Conservation (phyloP, 1,140 invertebrate genomes). For the Diabrotica undecimpunctata region DNA sequence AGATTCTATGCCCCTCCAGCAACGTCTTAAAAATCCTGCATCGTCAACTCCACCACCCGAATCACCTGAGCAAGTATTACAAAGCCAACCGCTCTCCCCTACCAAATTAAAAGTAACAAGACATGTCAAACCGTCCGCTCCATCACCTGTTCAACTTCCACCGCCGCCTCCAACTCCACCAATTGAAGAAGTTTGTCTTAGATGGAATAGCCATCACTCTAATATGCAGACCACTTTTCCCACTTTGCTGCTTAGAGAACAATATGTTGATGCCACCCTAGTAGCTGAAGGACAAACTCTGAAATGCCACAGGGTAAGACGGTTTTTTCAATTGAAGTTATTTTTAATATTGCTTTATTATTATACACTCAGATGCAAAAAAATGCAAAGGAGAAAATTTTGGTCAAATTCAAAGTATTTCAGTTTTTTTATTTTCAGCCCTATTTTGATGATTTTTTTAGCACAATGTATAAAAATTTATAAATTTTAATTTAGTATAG, state of each 20-base stretch:
- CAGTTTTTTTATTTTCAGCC: no score
- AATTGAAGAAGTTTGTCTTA: constrained; percentile 56
- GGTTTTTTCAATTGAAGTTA: no score
- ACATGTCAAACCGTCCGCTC: constrained; percentile 29
- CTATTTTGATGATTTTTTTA: no score
- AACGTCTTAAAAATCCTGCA: constrained; percentile 24
- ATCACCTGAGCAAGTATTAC: constrained; percentile 20
- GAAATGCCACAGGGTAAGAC: constrained; percentile 48
- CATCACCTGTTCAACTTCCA: constrained; percentile 7
- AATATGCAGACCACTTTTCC: constrained; percentile 63
- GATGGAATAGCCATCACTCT: constrained; percentile 70
- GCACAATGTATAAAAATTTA: no score
- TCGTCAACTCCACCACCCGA: neutral
- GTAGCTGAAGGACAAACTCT: constrained; percentile 52
- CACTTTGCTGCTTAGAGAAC: constrained; percentile 50
- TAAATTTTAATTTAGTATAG: no score
- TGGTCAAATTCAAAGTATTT: no score
- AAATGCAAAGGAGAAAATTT: no score
- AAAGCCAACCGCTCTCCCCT: constrained; percentile 39
- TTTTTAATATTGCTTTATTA: no score
- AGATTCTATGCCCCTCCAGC: constrained; percentile 40
- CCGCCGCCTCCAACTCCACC: constrained; percentile 5
- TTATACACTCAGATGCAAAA: no score
- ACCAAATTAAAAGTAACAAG: constrained; percentile 41
- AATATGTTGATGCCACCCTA: constrained; percentile 57